Base-by-base conservation (phyloP, 2,888 invertebrate genomes). In the Andrena praecox region DNA sequence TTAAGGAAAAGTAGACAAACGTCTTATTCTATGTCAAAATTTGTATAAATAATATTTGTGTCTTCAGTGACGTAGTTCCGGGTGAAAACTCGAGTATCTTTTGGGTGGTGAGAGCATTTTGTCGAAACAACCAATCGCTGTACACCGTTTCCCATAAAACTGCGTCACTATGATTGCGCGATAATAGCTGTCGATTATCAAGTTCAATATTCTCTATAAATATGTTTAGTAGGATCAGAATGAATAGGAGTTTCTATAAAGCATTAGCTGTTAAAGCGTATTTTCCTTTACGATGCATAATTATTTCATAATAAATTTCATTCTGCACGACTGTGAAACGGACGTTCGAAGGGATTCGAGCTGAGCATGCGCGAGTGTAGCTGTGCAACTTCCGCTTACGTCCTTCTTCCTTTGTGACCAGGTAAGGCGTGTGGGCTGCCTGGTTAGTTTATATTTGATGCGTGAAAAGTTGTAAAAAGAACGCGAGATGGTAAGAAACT, bases 381-480 rank as follows among this genome's bases (percentile, higher is more conserved):
- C 42, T 81, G 33, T 59, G 77, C 79, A 62, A 81, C 85, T 90
- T 91, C 91, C 91, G 90, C 72, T 89, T 77, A 83, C 87, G 82
- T 87, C 87, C 89, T 89, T 90, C 90, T 93, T 93, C 88, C 90
- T 92, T 92, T 92, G 82, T 77, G 86, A 79, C 87, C 89, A 90
- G 90, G 89, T 86, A 77, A 86, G 88, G 89, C 89, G 89, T 88
- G 83, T 71, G 48, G 82, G 84, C 88, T 87, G 89, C 88, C 88
- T 91, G 92, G 90, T 88, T 85, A 85, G 89, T 87, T 76, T 86
- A 83, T 89, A 80, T 90, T 88, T 92, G 73, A 90, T 89, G 90
- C 88, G 88, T 81, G 68, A 84, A 87, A 90, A 85, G 86, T 91
- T 84, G 84, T 85, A 88, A 89, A 88, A 90, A 85, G 74, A 56